A percentile compares a stretch with the other conserved stretches of the same genome.
Conservation (phyloP, 1,140 invertebrate genomes). For the Muscidifurax raptorellus region DNA sequence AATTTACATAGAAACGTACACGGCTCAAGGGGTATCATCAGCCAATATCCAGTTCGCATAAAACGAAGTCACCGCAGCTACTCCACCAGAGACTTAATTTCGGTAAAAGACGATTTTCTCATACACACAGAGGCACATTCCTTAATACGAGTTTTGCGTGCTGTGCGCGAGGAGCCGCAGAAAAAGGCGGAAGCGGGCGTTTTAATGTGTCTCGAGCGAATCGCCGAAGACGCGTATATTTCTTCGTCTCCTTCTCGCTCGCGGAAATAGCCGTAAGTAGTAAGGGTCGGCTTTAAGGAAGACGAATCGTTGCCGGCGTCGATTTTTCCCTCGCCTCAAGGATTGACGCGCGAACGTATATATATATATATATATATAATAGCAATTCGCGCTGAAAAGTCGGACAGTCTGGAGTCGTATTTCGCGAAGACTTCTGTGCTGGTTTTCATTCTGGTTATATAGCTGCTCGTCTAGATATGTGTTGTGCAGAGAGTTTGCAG, state of each 20-base stretch:
- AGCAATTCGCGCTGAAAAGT: not conserved
- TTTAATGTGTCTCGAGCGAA: slow-evolving; percentile 19
- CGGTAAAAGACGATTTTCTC: not conserved
- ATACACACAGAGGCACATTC: not conserved
- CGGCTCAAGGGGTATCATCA: no score
- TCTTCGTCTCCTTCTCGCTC: not conserved
- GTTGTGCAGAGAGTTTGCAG: no score
- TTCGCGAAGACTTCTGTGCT: not conserved
- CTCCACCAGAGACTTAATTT: not conserved
- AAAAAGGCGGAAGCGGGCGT: not conserved
- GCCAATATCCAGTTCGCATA: no score
- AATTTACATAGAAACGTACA: no score
- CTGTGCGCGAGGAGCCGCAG: not conserved
- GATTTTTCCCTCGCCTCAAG: slow-evolving; percentile 23
- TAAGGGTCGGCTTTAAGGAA: slow-evolving; percentile 45
- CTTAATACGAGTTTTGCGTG: slow-evolving; percentile 32
- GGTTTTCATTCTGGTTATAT: no score
- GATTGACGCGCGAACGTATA: not conserved
- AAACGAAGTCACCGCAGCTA: no score
- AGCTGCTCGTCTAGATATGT: not conserved
- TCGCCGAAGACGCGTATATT: slow-evolving; percentile 25
- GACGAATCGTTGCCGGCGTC: slow-evolving; percentile 23
- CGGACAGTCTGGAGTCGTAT: slow-evolving; percentile 14
- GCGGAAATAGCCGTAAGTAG: slow-evolving; percentile 47
- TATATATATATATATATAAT: no score